Conservation (phyloP, 2,797 vertebrate species). For the Coregonus sp. region DNA sequence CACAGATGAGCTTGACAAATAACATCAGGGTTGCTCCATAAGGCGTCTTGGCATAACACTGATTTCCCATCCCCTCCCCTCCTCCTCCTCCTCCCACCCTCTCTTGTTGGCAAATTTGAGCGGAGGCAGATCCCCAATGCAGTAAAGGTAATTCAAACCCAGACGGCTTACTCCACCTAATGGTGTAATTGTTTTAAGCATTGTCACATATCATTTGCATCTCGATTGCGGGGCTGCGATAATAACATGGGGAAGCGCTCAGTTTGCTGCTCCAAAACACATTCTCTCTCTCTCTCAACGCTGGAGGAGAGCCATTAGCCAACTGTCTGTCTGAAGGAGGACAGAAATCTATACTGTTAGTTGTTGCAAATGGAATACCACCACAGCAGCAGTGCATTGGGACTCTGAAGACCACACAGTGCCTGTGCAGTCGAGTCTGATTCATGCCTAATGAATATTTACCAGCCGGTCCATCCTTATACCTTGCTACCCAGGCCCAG, state of each 20-base stretch:
- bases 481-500: too few relatives aligned
- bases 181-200: conserved; percentile 49
- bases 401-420: background rate
- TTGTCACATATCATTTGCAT: conserved; percentile 45
- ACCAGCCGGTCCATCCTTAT: background rate
- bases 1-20: background rate
- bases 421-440: background rate
- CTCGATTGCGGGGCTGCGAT: conserved; percentile 32
- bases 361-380: conserved; percentile 39
- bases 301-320: conserved; percentile 71
- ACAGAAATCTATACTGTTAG: conserved; percentile 64
- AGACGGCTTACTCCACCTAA: conserved; percentile 30
- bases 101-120: background rate
- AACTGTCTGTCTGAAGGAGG: conserved; percentile 62
- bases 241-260: conserved; percentile 25
- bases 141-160: conserved; percentile 24
- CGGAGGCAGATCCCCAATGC: background rate
- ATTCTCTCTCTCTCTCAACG: conserved; percentile 42
- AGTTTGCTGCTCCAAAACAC: conserved; percentile 27
- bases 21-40: background rate
- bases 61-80: background rate
- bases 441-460: background rate
- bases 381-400: conserved; percentile 16
- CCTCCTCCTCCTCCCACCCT: background rate
- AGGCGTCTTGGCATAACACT: background rate